phyloP scores from a whole-genome alignment of 23 tunicate genomes.

The Aplidium turbinatum region DNA sequence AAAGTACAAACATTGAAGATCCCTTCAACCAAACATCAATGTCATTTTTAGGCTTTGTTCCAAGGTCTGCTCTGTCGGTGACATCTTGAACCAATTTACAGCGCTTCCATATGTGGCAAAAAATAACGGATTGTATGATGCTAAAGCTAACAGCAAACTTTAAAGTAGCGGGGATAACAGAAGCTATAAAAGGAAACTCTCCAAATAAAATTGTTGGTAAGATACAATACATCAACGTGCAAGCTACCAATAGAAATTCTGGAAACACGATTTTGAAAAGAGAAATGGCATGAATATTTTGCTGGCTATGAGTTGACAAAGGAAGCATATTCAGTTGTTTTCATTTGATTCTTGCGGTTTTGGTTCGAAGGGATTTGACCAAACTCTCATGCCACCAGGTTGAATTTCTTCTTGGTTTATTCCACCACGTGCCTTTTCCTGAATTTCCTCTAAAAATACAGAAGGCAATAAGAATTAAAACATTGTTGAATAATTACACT shows the following conservation, averaged over 20 bases:
- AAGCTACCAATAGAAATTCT: constrained; percentile 11
- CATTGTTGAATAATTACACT: too few relatives aligned
- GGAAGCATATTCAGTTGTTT: constrained; percentile 1
- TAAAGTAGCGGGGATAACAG: constrained; percentile 26
- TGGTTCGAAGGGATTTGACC: constrained; percentile 87
- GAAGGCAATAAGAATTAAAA: too few relatives aligned
- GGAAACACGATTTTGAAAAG: constrained; percentile 15
- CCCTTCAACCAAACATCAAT: constrained; percentile 4
- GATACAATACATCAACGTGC: constrained; percentile 15
- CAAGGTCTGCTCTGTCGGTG: neutral
- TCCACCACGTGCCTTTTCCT: constrained; percentile 45
- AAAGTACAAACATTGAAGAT: constrained; percentile 16
- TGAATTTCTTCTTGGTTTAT: constrained; percentile 81
- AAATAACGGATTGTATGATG: constrained; percentile 18
- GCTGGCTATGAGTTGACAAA: neutral
- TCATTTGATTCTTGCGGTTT: constrained; percentile 38
- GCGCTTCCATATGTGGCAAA: constrained; percentile 38
- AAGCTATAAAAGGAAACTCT: constrained; percentile 5
- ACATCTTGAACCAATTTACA: constrained; percentile 12
- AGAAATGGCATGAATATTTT: neutral
- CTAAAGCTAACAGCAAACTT: constrained; percentile 2
- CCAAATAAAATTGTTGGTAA: constrained; percentile 7
- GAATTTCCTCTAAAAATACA: constrained; percentile 74
- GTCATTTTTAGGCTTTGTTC: constrained; percentile 1
- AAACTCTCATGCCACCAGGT: constrained; percentile 95